Evolutionary conservation across 2,113 vertebrate species (phyloP).

Genomic region (Heterotilapia buettikoferi): DNA sequence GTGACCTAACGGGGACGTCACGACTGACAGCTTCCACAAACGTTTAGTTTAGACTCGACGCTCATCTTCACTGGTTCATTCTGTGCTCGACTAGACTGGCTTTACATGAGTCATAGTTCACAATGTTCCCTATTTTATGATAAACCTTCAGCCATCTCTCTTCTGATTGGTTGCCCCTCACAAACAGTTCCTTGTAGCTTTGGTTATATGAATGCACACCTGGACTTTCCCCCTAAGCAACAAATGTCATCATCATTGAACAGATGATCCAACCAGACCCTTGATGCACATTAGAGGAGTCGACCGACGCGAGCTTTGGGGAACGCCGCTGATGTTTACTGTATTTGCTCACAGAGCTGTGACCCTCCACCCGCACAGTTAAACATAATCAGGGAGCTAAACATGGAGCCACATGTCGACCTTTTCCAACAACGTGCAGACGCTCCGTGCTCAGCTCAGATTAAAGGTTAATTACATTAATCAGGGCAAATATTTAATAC

Average conservation of each 20-base stretch:
- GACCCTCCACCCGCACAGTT: not conserved
- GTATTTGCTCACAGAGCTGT: not conserved
- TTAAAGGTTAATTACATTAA: slow-evolving; percentile 3
- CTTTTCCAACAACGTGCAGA: not conserved
- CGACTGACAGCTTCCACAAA: not conserved
- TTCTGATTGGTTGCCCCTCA: not conserved
- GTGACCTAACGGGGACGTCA: accelerated
- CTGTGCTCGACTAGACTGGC: not conserved
- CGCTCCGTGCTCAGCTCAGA: not conserved
- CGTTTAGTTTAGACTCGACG: accelerated
- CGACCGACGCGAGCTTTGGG: accelerated
- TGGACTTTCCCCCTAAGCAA: not conserved
- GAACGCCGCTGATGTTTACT: not conserved
- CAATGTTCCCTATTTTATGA: not conserved
- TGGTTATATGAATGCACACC: not conserved
- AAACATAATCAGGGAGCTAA: not conserved
- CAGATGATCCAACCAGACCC: not conserved
- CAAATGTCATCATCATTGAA: accelerated
- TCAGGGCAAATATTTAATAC: not conserved
- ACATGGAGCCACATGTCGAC: not conserved
- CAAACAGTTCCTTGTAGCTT: not conserved
- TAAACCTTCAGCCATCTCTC: not conserved
- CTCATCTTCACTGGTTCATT: not conserved
- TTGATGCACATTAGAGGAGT: accelerated
- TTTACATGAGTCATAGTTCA: not conserved